Percentiles rank a stretch among this genome's conserved stretches.
Conservation (phyloP, 2,888 invertebrate genomes). For the Diarsia brunnea region DNA sequence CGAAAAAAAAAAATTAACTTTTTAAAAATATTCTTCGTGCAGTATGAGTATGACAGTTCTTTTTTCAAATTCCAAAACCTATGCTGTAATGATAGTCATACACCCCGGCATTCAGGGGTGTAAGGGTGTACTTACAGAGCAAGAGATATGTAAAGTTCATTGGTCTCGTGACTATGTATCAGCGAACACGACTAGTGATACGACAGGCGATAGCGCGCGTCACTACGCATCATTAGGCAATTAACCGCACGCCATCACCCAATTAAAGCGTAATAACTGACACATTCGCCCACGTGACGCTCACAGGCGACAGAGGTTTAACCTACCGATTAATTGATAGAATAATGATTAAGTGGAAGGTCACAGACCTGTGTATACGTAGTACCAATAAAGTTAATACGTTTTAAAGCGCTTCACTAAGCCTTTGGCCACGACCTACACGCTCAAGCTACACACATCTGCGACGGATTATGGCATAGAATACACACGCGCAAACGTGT, state of each 20-base stretch:
- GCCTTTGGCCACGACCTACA: not conserved
- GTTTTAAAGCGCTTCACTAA: not conserved
- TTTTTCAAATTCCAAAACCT: too few relatives aligned
- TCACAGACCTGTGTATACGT: not conserved
- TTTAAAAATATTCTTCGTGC: too few relatives aligned
- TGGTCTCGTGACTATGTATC: conserved; percentile 22
- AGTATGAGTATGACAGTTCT: too few relatives aligned
- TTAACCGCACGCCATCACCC: conserved; percentile 33
- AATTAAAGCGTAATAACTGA: conserved; percentile 12
- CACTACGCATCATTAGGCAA: conserved; percentile 26
- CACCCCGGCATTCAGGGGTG: too few relatives aligned
- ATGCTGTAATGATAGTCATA: too few relatives aligned
- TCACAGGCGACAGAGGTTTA: not conserved
- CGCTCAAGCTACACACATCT: not conserved
- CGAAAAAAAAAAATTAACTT: too few relatives aligned
- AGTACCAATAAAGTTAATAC: not conserved
- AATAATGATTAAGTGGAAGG: not conserved
- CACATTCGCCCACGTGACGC: not conserved
- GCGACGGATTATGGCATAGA: not conserved
- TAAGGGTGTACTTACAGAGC: too few relatives aligned
- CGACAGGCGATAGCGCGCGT: conserved; percentile 13
- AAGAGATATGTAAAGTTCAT: too few relatives aligned
- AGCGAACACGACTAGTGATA: conserved; percentile 11
- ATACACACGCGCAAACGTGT: too few relatives aligned
- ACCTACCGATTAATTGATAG: not conserved